Evolutionary conservation across 2,113 vertebrate genomes (phyloP).

Genomic region (Myotis yumanensis): DNA sequence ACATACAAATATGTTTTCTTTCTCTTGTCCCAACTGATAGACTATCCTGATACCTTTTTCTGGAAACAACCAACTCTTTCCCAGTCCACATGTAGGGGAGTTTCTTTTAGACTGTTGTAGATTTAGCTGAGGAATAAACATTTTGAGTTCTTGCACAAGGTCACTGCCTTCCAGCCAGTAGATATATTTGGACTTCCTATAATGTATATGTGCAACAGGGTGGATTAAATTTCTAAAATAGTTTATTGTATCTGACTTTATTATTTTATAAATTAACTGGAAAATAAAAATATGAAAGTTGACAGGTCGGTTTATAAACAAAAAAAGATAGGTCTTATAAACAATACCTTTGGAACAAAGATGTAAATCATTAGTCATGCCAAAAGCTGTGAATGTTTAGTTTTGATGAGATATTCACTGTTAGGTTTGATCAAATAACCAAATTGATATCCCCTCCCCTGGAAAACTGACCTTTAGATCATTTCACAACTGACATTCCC

Average conservation of each 20-base stretch:
- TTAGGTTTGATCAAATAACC: no score
- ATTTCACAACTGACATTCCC: no score
- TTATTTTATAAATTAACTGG: not conserved
- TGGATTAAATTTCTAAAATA: not conserved
- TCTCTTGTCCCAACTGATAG: not conserved
- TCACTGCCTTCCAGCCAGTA: not conserved
- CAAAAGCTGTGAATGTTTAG: not conserved
- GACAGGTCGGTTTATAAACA: not conserved
- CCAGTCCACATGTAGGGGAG: rapidly evolving
- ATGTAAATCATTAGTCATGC: not conserved
- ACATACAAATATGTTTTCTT: not conserved
- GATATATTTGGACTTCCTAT: not conserved
- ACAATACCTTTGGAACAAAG: not conserved
- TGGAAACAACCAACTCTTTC: not conserved
- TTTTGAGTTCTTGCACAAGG: not conserved
- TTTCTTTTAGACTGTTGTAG: not conserved
- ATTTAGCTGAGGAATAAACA: not conserved
- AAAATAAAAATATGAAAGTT: not conserved
- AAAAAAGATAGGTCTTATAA: not conserved
- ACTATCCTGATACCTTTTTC: not conserved
- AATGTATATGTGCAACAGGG: not conserved
- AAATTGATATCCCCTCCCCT: no score
- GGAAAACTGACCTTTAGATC: no score
- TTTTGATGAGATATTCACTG: not conserved
- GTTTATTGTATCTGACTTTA: not conserved